phyloP scores from a whole-genome alignment of 2,113 vertebrate species.

The Syngnathus scovelli region DNA sequence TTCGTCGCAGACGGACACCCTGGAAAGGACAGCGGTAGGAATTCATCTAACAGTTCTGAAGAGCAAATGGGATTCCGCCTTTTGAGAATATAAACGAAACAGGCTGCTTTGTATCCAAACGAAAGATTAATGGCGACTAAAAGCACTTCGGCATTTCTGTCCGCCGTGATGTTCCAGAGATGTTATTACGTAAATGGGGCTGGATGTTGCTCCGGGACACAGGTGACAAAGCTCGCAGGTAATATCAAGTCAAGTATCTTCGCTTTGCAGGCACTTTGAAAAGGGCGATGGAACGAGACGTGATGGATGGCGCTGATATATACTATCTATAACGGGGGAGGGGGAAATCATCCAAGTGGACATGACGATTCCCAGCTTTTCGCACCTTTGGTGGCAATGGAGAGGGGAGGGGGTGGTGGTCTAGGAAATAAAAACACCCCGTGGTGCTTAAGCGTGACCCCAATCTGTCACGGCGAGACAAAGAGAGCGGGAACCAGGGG shows the following conservation, averaged over 20 bases:
- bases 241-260: conserved; percentile 24
- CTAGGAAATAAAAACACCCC: conserved; percentile 68
- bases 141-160: neutral
- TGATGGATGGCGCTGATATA: neutral
- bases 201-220: conserved; percentile 20
- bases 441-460: conserved; percentile 56
- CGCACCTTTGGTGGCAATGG: conserved; percentile 44
- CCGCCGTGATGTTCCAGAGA: conserved; percentile 11
- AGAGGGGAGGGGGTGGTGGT: conserved; percentile 49
- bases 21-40: conserved; percentile 43
- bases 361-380: conserved; percentile 56
- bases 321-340: no score
- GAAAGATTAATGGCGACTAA: neutral
- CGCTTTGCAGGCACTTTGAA: conserved; percentile 14
- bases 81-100: conserved; percentile 19
- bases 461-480: conserved; percentile 66
- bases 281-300: neutral
- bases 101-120: neutral
- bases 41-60: neutral
- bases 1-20: conserved; percentile 86
- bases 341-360: neutral
- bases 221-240: conserved; percentile 13
- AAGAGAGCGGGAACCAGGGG: conserved; percentile 9
- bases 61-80: neutral
- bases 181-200: conserved; percentile 10